Evolutionary conservation across 2,888 invertebrate species (phyloP).

Genomic region (Nemapogon koenigi): DNA sequence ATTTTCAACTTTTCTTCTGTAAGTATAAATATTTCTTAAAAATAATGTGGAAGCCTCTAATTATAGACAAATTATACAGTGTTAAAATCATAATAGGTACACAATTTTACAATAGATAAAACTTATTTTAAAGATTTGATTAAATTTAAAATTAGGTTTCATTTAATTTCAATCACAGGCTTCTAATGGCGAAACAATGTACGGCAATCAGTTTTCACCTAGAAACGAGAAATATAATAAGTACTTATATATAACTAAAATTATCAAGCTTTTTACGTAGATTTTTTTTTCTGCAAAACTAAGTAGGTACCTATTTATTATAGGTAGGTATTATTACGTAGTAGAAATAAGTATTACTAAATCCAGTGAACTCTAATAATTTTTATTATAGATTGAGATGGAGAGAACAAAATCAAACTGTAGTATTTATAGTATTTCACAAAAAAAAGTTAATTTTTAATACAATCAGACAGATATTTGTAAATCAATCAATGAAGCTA

Average conservation of each 20-base stretch:
- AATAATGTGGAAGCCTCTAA: constrained; percentile 60
- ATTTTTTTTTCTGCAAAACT: too few relatives aligned
- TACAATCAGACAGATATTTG: too few relatives aligned
- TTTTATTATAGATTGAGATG: neutral
- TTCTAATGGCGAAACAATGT: constrained; percentile 22
- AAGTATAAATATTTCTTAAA: constrained; percentile 55
- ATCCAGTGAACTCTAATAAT: neutral
- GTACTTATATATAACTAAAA: neutral
- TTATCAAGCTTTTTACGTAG: neutral
- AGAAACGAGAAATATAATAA: constrained; percentile 25
- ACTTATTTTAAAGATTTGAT: neutral
- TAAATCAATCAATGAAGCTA: too few relatives aligned
- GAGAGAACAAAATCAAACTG: neutral
- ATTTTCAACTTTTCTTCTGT: constrained; percentile 41
- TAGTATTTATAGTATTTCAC: too few relatives aligned
- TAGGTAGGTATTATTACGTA: neutral
- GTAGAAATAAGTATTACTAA: neutral
- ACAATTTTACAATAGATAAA: neutral
- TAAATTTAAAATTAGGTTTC: constrained; percentile 4
- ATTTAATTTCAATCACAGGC: constrained; percentile 21
- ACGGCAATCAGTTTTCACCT: constrained; percentile 55
- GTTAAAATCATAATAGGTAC: neutral
- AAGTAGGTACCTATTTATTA: too few relatives aligned
- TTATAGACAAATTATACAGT: constrained; percentile 13
- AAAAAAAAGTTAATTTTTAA: too few relatives aligned